These are phyloP conservation scores for Pristionchus arcanus DNA, from an alignment of 2,888 invertebrate genomes.

Conservation along the genomic window DNA sequence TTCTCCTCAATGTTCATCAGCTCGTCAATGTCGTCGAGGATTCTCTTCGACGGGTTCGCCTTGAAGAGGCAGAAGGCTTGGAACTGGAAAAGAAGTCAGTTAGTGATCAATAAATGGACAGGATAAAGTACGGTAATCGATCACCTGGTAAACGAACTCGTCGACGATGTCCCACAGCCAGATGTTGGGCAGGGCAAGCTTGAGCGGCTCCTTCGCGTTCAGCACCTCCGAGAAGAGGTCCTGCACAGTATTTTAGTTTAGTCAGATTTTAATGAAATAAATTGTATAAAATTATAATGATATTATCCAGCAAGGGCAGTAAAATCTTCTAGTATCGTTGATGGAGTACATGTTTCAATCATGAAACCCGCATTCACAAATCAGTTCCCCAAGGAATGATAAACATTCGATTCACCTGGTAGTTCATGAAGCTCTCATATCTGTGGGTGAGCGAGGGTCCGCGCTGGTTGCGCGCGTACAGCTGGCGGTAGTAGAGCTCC, in stretches of 20 bases:
- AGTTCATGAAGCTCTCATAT: conserved; percentile 96
- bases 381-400: no score
- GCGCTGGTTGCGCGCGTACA: conserved; percentile 88
- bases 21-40: conserved; percentile 86
- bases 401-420: conserved; percentile 83
- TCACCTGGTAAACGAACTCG: conserved; percentile 95
- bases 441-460: conserved; percentile 94
- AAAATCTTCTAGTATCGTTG: background rate
- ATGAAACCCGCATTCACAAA: no score
- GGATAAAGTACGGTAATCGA: background rate
- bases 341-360: background rate
- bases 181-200: conserved; percentile 89
- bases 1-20: conserved; percentile 87
- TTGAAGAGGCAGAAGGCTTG: conserved; percentile 87
- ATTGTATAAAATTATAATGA: no score
- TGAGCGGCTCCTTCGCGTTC: conserved; percentile 79
- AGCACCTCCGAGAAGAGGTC: conserved; percentile 97
- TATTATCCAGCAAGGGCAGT: no score
- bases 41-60: conserved; percentile 88
- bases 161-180: conserved; percentile 99
- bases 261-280: no score
- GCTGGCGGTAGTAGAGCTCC: conserved; percentile 96
- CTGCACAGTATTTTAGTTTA: conserved; percentile 41
- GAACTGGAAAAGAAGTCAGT: conserved; percentile 79
- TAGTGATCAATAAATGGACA: background rate